Percentiles rank a stretch among this genome's conserved stretches.
Conservation (phyloP, 2,888 invertebrate genomes). For the Leucophenga montana region DNA sequence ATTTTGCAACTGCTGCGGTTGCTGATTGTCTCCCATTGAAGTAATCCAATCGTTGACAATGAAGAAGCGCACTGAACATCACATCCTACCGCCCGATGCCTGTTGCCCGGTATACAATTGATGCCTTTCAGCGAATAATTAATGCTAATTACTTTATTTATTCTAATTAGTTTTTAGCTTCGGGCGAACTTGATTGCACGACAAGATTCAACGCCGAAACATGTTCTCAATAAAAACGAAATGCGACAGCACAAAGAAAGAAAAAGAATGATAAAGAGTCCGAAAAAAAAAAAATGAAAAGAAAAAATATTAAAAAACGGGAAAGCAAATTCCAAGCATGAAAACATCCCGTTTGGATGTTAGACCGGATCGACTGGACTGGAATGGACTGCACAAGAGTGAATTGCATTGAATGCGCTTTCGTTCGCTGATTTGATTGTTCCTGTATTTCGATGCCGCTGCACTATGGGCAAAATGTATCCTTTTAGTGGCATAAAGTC, state of each 20-base stretch:
- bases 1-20: neutral
- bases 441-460: no score
- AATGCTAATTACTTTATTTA: slow-evolving; percentile 38
- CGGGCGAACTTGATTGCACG: slow-evolving; percentile 34
- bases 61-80: no score
- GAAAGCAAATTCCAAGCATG: slow-evolving; percentile 60
- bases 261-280: slow-evolving; percentile 34
- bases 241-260: slow-evolving; percentile 38
- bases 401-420: no score
- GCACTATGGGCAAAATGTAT: no score
- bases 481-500: no score
- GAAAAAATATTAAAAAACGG: slow-evolving; percentile 35
- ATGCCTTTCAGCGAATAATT: slow-evolving; percentile 36
- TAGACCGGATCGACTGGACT: neutral
- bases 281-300: slow-evolving; percentile 36
- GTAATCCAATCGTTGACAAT: neutral
- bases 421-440: no score
- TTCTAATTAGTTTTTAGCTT: slow-evolving; percentile 37
- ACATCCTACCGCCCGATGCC: no score
- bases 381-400: no score
- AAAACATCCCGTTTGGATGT: slow-evolving; percentile 30
- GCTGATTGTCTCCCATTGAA: neutral
- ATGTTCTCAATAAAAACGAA: slow-evolving; percentile 64
- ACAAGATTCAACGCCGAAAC: slow-evolving; percentile 41
- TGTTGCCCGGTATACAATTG: neutral